Conservation (phyloP, 2,797 vertebrate genomes). For the Amniataba percoides region DNA sequence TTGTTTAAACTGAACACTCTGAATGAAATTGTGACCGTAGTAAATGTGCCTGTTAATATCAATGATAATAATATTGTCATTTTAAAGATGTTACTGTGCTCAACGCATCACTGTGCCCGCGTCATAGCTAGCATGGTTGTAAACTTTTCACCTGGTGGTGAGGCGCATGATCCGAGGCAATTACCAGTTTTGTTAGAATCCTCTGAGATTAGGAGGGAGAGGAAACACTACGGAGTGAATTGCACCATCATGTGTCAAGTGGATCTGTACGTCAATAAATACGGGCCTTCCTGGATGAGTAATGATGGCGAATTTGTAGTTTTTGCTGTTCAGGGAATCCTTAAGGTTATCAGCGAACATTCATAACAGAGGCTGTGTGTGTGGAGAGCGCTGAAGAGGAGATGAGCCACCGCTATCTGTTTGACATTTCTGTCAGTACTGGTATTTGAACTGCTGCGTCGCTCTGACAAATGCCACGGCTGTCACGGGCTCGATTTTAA, state of each 20-base stretch:
- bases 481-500: conserved; percentile 95
- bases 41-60: not conserved
- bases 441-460: conserved; percentile 94
- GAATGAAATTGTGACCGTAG: not conserved
- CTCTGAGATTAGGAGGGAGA: conserved; percentile 56
- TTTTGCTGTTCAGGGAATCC: conserved; percentile 86
- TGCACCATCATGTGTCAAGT: conserved; percentile 62
- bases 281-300: conserved; percentile 68
- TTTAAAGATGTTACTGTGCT: not conserved
- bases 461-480: conserved; percentile 95
- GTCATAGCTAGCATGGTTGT: not conserved
- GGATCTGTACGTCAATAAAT: conserved; percentile 77
- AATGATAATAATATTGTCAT: not conserved
- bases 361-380: conserved; percentile 77
- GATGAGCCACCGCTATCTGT: conserved; percentile 88
- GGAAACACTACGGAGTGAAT: conserved; percentile 49
- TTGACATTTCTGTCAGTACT: conserved; percentile 97
- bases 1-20: too few species aligned
- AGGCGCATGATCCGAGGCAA: conserved; percentile 55
- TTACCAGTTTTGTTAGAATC: conserved; percentile 63
- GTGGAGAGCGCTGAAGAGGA: conserved; percentile 65
- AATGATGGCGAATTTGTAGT: conserved; percentile 85
- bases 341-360: conserved; percentile 94
- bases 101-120: not conserved
- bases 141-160: not conserved